These are phyloP conservation scores for Enteromius treurensis DNA, from an alignment of 2,797 vertebrate species.

Conservation along the genomic window DNA sequence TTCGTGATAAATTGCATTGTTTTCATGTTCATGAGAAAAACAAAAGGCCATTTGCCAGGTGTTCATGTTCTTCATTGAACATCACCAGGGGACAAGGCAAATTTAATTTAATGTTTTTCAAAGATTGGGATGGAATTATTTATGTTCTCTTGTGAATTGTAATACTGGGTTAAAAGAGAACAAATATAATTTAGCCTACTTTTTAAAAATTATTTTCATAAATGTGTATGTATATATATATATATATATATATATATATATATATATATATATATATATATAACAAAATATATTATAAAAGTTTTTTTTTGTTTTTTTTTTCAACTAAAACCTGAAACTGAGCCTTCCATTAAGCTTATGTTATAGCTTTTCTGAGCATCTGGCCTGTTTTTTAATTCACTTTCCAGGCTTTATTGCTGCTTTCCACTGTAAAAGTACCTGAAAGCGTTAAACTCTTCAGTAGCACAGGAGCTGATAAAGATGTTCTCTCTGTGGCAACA, in stretches of 20 bases:
- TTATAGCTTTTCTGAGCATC: not conserved
- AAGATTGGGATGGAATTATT: not conserved
- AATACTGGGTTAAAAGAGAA: not conserved
- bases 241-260: no score
- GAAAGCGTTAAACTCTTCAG: not conserved
- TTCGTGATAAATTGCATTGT: not conserved
- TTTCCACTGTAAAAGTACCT: not conserved
- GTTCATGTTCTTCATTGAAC: not conserved
- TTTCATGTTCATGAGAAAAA: not conserved
- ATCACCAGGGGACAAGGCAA: not conserved
- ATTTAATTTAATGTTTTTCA: not conserved
- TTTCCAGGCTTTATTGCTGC: not conserved
- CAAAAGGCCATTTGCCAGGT: conserved; percentile 4
- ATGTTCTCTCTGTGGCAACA: not conserved
- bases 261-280: no score
- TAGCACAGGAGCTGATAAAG: not conserved
- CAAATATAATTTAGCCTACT: not conserved
- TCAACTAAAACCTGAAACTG: not conserved
- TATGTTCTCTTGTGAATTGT: not conserved
- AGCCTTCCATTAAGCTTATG: not conserved
- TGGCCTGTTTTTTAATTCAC: not conserved
- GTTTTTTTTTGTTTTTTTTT: not conserved
- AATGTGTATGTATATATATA: no score
- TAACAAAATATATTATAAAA: not conserved
- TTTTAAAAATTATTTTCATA: not conserved